phyloP scores from a whole-genome alignment of 2,113 vertebrate species.

The Daubentonia madagascariensis region DNA sequence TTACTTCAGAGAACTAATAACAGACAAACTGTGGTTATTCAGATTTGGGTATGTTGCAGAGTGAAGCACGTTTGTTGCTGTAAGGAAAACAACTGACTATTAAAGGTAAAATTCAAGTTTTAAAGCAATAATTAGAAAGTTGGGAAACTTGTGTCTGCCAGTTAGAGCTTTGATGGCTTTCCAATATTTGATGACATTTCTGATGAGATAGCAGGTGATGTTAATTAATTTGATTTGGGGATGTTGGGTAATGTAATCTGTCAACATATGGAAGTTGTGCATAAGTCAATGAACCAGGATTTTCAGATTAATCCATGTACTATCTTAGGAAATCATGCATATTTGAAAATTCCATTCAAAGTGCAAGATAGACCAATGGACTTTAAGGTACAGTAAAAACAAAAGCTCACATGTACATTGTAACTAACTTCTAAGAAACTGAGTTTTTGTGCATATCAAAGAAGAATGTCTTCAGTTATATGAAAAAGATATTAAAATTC shows the following conservation, averaged over 20 bases:
- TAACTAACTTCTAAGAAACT: neutral
- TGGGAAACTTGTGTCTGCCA: neutral
- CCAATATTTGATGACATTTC: neutral
- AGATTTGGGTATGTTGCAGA: neutral
- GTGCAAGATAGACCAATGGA: neutral
- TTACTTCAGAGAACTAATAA: neutral
- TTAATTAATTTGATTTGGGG: neutral
- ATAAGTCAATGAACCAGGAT: neutral
- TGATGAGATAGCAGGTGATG: neutral
- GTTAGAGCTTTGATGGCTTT: neutral
- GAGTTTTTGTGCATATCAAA: neutral
- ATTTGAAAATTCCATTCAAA: conserved; percentile 8
- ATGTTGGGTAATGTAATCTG: neutral
- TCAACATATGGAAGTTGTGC: neutral
- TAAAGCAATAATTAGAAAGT: neutral
- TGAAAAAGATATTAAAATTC: neutral
- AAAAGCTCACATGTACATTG: neutral
- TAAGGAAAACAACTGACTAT: neutral
- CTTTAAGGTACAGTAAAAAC: neutral
- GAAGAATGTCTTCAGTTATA: neutral
- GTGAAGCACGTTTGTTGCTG: neutral
- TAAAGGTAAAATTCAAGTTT: neutral
- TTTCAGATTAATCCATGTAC: neutral
- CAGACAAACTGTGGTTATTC: neutral
- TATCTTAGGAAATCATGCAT: neutral